phyloP scores from a whole-genome alignment of 1,140 invertebrate species.

The Lineus longissimus region DNA sequence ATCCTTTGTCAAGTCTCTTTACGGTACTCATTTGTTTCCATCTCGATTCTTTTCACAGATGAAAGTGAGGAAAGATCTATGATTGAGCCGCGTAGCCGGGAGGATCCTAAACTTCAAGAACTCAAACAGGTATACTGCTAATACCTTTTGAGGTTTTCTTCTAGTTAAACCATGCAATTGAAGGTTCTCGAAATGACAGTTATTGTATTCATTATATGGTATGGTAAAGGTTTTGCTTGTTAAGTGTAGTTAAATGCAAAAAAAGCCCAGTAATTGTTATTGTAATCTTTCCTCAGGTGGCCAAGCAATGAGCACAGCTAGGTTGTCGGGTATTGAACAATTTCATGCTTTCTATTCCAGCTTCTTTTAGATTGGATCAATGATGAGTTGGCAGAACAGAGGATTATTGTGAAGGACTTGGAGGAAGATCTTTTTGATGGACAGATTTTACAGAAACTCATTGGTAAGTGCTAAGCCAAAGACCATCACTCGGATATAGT shows the following conservation, averaged over 20 bases:
- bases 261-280: too few relatives aligned
- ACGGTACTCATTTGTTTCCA: too few relatives aligned
- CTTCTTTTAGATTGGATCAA: slow-evolving; percentile 98
- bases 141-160: too few relatives aligned
- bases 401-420: slow-evolving; percentile 96
- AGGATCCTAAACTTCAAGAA: slow-evolving; percentile 82
- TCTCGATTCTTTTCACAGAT: slow-evolving; percentile 59
- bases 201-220: too few relatives aligned
- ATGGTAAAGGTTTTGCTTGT: too few relatives aligned
- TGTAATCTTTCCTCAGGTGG: too few relatives aligned
- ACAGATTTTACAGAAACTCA: slow-evolving; percentile 92
- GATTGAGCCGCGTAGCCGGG: slow-evolving; percentile 81
- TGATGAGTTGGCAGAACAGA: slow-evolving; percentile 91
- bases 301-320: slow-evolving; percentile 23
- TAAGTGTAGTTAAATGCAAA: too few relatives aligned
- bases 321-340: background rate
- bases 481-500: too few relatives aligned
- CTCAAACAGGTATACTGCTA: slow-evolving; percentile 60
- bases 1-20: too few relatives aligned
- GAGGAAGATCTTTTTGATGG: slow-evolving; percentile 98
- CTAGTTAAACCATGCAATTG: too few relatives aligned
- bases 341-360: slow-evolving; percentile 28
- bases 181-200: too few relatives aligned
- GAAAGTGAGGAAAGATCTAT: slow-evolving; percentile 96
- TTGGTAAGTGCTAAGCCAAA: slow-evolving; percentile 70